Base-by-base conservation (phyloP, 2,888 invertebrate species). In the Acanthosepion esculentum region DNA sequence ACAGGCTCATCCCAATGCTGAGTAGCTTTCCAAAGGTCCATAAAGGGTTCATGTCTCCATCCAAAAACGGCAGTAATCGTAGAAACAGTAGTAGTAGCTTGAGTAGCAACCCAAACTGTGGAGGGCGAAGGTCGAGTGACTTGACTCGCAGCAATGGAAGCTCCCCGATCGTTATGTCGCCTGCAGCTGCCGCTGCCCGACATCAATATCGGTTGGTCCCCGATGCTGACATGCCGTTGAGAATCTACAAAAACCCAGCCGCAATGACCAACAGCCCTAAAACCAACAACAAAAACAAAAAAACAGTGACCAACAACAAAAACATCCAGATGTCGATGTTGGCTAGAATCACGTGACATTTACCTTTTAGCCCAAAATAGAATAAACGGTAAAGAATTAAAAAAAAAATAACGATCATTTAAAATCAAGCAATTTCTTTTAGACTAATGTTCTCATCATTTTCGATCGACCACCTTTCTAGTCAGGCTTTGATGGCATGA, bases 321-420 rank as follows among this genome's bases (percentile, higher is more conserved):
- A 78, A n/a, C n/a, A 15, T 78, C 78, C 78, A 78, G 78, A 78
- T 78, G 78, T 78, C 78, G 10, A 78, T 78, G 78, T 78, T 78
- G n/a, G 78, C 78, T 12, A 78, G 78, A 78, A 78, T 78, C 78
- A 78, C 78, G 78, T 78, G 78, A 78, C 78, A 78, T 78, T 78
- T 78, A 15, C n/a, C 10, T 2, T 78, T 78, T 8, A 78, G 78
- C 10, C 10, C 3, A 78, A n/a, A n/a, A 78, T n/a, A 33, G 2
- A 78, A n/a, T 15, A 33, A 78, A 78, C 20, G 12, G 33, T 23
- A n/a, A 78, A 78, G 10, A 78, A 29, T 64, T 5, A 64, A 0
- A 78, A 78, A 78, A 78, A n/a, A 78, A 78, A n/a, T n/a, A 64
- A 59, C 8, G 64, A 64, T 64, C 64, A 64, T 64, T 64, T 64